Evolutionary conservation across 2,113 vertebrate genomes (phyloP).

Genomic region (Triplophysa dalaica): DNA sequence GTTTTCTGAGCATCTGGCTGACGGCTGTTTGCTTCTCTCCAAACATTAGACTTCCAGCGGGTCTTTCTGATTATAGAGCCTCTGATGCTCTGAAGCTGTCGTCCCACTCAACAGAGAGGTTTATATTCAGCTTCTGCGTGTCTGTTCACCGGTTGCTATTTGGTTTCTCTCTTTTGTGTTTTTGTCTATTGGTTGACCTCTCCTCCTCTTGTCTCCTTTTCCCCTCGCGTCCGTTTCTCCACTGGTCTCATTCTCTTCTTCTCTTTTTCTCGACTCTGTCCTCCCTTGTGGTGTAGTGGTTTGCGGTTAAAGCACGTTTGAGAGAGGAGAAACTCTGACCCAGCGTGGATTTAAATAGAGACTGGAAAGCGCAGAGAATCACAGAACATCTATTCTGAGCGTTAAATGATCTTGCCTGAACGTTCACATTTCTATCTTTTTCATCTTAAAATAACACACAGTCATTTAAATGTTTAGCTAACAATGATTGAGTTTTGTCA

Average conservation of each 20-base stretch:
- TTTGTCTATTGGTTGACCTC: not conserved
- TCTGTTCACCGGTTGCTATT: not conserved
- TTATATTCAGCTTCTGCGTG: not conserved
- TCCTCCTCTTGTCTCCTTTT: not conserved
- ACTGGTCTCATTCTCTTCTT: not conserved
- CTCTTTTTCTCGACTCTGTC: not conserved
- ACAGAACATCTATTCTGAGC: not conserved
- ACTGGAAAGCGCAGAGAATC: not conserved
- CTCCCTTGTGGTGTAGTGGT: slow-evolving; percentile 30
- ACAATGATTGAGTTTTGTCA: not conserved
- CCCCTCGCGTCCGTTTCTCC: not conserved
- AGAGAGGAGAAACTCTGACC: slow-evolving; percentile 27
- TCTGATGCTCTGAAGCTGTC: not conserved
- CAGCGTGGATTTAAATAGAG: slow-evolving; percentile 23
- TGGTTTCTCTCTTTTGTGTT: not conserved
- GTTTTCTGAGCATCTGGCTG: slow-evolving; percentile 22
- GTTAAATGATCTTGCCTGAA: not conserved
- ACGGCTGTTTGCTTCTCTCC: not conserved
- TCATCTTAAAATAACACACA: not conserved
- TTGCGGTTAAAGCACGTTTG: slow-evolving; percentile 31
- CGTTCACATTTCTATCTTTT: not conserved
- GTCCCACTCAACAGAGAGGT: not conserved
- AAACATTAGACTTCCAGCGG: slow-evolving; percentile 1
- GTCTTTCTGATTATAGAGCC: slow-evolving; percentile 29
- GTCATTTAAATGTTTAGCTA: not conserved